Evolutionary conservation across 2,888 invertebrate species (phyloP).

Genomic region (Fabriciana adippe): DNA sequence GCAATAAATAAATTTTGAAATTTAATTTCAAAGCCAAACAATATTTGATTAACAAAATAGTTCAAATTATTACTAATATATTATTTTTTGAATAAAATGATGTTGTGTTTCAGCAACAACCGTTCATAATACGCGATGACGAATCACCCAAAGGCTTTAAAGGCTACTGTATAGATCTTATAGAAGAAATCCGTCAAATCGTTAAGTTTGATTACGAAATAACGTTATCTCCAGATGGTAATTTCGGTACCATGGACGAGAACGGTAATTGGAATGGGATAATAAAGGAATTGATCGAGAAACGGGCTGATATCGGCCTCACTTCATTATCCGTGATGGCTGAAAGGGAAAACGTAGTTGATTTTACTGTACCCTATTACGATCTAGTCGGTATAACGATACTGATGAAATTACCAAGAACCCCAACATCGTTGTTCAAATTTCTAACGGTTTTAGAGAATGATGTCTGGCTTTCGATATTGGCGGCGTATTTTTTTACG

Average conservation of each 20-base stretch:
- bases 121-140: slow-evolving; percentile 89
- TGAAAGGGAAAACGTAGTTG: slow-evolving; percentile 97
- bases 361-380: slow-evolving; percentile 99
- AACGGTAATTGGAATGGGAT: slow-evolving; percentile 93
- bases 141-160: slow-evolving; percentile 85
- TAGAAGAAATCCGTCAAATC: slow-evolving; percentile 91
- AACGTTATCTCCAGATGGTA: slow-evolving; percentile 88
- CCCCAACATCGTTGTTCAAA: slow-evolving; percentile 96
- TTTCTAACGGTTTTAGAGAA: slow-evolving; percentile 97
- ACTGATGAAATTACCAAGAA: slow-evolving; percentile 94
- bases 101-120: slow-evolving; percentile 85
- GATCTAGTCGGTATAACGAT: slow-evolving; percentile 98
- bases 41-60: neutral
- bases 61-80: neutral
- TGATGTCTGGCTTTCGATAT: slow-evolving; percentile 98
- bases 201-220: slow-evolving; percentile 96
- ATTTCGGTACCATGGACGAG: slow-evolving; percentile 94
- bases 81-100: neutral
- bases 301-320: slow-evolving; percentile 95
- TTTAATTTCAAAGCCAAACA: too few relatives aligned
- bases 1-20: too few relatives aligned
- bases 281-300: slow-evolving; percentile 90
- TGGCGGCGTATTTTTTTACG: slow-evolving; percentile 97
- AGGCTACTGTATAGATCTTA: slow-evolving; percentile 97
- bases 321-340: slow-evolving; percentile 98